Evolutionary conservation across 2,113 vertebrate species (phyloP).

Genomic region (Nycticryphes semicollaris): DNA sequence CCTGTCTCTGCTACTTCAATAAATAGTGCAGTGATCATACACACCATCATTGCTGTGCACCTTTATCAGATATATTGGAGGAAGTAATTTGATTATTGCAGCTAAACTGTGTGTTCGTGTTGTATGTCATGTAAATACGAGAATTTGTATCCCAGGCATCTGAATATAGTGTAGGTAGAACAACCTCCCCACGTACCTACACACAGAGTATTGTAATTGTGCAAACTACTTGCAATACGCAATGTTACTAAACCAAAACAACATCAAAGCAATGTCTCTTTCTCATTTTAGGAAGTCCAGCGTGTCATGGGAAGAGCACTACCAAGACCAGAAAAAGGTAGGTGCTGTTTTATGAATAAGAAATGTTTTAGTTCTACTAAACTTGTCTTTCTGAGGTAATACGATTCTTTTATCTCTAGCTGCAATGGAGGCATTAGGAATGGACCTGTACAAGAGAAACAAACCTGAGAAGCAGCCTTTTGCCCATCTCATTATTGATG

Average conservation of each 20-base stretch:
- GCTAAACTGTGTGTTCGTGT: background rate
- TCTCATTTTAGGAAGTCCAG: constrained; percentile 76
- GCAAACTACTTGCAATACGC: background rate
- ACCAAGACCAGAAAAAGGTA: constrained; percentile 75
- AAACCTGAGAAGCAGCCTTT: constrained; percentile 73
- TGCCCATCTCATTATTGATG: constrained; percentile 82
- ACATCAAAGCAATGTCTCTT: background rate
- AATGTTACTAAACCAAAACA: background rate
- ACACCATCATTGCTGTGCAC: background rate
- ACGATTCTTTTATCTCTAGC: constrained; percentile 60
- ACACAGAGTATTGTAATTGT: background rate
- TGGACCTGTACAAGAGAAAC: constrained; percentile 61
- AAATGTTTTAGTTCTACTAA: background rate
- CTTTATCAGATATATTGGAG: background rate
- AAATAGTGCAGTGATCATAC: background rate
- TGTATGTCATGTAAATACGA: background rate
- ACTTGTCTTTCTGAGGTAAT: constrained; percentile 17
- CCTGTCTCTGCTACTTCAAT: background rate
- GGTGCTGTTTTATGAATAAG: background rate
- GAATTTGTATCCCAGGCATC: background rate
- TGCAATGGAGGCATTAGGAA: constrained; percentile 63
- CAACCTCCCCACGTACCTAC: background rate
- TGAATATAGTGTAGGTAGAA: background rate
- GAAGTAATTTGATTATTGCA: background rate
- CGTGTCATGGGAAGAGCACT: constrained; percentile 57